These are phyloP conservation scores for Limnephilus auricula DNA, from an alignment of 2,888 invertebrate species.

Conservation along the genomic window DNA sequence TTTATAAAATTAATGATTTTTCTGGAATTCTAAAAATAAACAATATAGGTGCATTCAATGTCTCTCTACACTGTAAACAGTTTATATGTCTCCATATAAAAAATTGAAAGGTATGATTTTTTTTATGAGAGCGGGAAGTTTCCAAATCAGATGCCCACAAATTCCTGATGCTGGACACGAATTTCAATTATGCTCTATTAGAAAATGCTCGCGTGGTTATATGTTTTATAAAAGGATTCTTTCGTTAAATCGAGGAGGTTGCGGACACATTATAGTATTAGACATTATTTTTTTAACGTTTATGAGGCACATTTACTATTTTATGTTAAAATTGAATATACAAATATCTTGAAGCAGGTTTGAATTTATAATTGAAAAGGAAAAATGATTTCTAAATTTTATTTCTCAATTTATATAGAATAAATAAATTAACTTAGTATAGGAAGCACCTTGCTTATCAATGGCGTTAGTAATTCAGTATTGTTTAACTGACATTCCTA, in stretches of 20 bases:
- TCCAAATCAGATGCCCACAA: too few species aligned
- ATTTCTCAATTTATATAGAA: not conserved
- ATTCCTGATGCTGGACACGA: too few species aligned
- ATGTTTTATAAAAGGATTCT: not conserved
- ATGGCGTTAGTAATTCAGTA: not conserved
- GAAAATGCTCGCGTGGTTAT: too few species aligned
- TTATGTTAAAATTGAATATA: not conserved
- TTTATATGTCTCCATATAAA: too few species aligned
- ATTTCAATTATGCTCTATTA: too few species aligned
- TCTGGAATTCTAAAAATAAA: too few species aligned
- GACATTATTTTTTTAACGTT: not conserved
- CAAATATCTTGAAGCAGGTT: not conserved
- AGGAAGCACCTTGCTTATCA: not conserved
- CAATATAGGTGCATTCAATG: too few species aligned
- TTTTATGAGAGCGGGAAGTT: too few species aligned
- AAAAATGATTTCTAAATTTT: not conserved
- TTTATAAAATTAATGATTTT: too few species aligned
- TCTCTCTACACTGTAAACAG: too few species aligned
- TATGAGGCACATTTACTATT: not conserved
- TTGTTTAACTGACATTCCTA: conserved; percentile 47
- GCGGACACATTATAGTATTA: not conserved
- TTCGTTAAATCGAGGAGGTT: not conserved
- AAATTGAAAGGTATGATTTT: too few species aligned
- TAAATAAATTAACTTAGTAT: not conserved
- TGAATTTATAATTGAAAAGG: not conserved